phyloP scores from a whole-genome alignment of 2,888 invertebrate genomes.

The Microplitis manilae region DNA sequence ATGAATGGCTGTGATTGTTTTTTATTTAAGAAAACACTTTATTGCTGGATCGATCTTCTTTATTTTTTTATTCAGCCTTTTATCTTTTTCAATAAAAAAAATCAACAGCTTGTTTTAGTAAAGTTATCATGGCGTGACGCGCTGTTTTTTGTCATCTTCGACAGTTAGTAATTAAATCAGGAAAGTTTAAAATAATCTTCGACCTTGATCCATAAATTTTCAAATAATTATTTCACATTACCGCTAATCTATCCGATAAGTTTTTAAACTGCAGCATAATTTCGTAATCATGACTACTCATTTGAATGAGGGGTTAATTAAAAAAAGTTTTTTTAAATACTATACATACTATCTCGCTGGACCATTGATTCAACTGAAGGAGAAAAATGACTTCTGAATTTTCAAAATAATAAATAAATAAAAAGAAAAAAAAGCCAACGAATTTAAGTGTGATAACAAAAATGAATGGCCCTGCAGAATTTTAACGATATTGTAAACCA shows the following conservation, averaged over 20 bases:
- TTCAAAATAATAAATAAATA: not conserved
- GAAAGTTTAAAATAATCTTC: not conserved
- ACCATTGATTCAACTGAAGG: too few species aligned
- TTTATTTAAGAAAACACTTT: not conserved
- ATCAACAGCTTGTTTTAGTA: slow-evolving; percentile 41
- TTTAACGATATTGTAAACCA: slow-evolving; percentile 11
- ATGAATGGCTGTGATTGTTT: not conserved
- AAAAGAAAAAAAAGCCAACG: not conserved
- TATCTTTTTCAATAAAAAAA: not conserved
- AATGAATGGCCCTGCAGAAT: not conserved
- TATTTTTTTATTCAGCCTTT: not conserved
- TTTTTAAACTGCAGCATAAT: not conserved
- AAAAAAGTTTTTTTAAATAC: not conserved
- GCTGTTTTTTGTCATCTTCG: slow-evolving; percentile 42
- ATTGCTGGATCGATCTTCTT: not conserved
- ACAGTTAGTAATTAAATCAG: slow-evolving; percentile 37
- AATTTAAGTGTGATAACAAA: not conserved
- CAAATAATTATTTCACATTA: not conserved
- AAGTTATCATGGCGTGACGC: slow-evolving; percentile 42
- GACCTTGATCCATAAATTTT: not conserved
- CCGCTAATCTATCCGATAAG: not conserved
- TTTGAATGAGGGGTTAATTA: not conserved
- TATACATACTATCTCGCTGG: not conserved
- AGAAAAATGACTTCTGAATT: too few species aligned
- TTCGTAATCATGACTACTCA: not conserved